Evolutionary conservation across 2,113 vertebrate species (phyloP).

Genomic region (Embiotoca jacksoni): DNA sequence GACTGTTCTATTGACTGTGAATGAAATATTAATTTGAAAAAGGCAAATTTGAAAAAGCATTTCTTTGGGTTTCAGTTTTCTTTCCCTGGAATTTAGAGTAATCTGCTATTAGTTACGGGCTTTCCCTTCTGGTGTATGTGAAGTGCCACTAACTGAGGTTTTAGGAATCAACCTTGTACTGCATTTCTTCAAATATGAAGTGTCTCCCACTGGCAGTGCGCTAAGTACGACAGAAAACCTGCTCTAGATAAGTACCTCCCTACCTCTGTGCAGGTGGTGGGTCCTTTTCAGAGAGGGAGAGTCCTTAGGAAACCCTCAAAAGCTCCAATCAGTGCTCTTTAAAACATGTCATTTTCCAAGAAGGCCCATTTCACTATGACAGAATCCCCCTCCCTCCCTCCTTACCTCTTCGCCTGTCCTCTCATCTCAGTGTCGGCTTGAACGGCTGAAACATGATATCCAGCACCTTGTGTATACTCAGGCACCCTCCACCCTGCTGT

Average conservation of each 20-base stretch:
- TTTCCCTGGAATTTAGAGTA: background rate
- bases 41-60: no score
- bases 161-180: background rate
- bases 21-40: background rate
- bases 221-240: background rate
- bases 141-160: background rate
- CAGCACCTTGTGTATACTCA: conserved; percentile 19
- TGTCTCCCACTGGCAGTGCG: background rate
- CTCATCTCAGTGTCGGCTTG: conserved; percentile 16
- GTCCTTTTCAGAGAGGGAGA: conserved; percentile 29
- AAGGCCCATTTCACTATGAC: conserved; percentile 33
- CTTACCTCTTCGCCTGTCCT: conserved; percentile 11
- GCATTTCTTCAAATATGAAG: background rate
- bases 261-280: conserved; percentile 13
- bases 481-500: background rate
- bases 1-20: background rate
- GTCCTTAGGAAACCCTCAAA: conserved; percentile 47
- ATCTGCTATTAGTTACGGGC: background rate
- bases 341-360: conserved; percentile 48
- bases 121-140: background rate
- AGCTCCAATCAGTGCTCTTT: conserved; percentile 35
- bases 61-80: no score
- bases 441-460: conserved; percentile 43
- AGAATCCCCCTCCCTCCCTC: conserved; percentile 7
- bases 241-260: background rate